These are phyloP conservation scores for Coenonympha arcania DNA, from an alignment of 2,888 invertebrate species.

Conservation along the genomic window DNA sequence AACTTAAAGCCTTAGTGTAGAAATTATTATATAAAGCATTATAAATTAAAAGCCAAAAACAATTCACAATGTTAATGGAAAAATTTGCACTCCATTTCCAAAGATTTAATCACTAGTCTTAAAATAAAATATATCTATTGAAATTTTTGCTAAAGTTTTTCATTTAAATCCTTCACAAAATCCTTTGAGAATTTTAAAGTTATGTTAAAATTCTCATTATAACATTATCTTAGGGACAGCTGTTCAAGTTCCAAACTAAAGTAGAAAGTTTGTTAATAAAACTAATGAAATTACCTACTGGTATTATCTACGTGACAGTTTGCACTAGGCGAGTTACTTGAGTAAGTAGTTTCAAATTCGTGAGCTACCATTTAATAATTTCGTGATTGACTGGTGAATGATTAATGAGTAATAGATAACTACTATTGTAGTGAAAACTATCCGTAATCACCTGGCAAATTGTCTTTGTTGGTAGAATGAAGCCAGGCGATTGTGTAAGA, in stretches of 20 bases:
- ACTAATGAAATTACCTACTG: not conserved
- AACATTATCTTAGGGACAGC: not conserved
- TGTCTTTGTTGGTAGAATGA: no score
- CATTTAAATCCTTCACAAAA: not conserved
- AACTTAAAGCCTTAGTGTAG: no score
- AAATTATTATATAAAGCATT: not conserved
- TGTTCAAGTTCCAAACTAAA: constrained; percentile 3
- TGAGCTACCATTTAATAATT: no score
- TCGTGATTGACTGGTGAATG: no score
- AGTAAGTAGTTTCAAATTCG: not conserved
- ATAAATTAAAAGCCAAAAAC: not conserved
- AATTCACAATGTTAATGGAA: not conserved
- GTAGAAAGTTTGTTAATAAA: constrained; percentile 6
- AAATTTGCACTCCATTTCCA: constrained; percentile 20
- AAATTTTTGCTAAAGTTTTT: not conserved
- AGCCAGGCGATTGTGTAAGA: no score
- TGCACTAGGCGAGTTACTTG: not conserved
- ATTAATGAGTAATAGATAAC: no score
- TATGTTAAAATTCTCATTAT: not conserved
- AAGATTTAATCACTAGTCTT: constrained; percentile 36
- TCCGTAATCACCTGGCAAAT: no score
- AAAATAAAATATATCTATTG: constrained; percentile 23
- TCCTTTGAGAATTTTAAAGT: not conserved
- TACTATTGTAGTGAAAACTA: no score
- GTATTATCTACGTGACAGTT: not conserved